phyloP scores from a whole-genome alignment of 2,797 vertebrate genomes.

The Crocodylus rhombifer region DNA sequence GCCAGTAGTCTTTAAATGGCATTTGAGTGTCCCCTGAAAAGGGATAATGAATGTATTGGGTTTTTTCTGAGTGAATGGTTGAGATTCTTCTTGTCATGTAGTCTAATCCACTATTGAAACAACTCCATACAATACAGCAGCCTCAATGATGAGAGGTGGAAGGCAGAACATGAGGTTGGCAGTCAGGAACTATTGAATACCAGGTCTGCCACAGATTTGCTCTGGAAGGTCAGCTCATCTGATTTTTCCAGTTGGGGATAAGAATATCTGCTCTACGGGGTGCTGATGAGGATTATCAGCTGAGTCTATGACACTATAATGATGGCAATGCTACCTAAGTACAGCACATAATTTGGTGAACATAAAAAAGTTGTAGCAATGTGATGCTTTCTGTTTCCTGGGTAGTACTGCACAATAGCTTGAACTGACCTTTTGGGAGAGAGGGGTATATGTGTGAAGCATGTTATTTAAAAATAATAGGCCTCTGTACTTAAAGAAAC shows the following conservation, averaged over 20 bases:
- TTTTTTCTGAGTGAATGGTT: constrained; percentile 16
- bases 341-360: not conserved
- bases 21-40: constrained; percentile 60
- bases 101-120: not conserved
- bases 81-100: not conserved
- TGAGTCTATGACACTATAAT: constrained; percentile 18
- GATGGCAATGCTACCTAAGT: not conserved
- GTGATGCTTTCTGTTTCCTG: not conserved
- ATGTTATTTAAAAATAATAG: not conserved
- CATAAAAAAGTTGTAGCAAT: not conserved
- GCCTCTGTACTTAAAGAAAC: not conserved
- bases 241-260: not conserved
- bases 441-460: not conserved
- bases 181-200: not conserved
- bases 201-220: not conserved
- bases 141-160: not conserved
- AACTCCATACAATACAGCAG: not conserved
- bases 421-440: not conserved
- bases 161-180: not conserved
- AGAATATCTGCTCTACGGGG: not conserved
- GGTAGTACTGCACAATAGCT: not conserved
- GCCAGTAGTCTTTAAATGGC: constrained; percentile 40
- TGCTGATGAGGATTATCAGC: not conserved
- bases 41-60: constrained; percentile 43
- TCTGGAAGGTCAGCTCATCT: not conserved